These are phyloP conservation scores for Teinopalpus imperialis DNA, from an alignment of 2,888 invertebrate genomes.

Conservation along the genomic window DNA sequence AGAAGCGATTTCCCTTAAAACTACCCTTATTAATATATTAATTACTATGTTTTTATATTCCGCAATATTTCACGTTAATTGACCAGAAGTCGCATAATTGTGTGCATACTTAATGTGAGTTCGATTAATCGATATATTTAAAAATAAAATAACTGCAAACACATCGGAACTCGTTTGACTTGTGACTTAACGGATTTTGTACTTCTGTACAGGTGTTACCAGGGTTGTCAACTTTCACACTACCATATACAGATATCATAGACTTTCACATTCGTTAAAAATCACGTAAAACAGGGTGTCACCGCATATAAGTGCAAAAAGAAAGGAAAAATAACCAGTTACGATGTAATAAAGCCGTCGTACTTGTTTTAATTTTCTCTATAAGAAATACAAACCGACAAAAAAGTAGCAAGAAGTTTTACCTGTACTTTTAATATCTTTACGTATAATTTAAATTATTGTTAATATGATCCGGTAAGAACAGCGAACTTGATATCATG, in stretches of 20 bases:
- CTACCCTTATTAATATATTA: not conserved
- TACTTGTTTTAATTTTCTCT: slow-evolving; percentile 3
- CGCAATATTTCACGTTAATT: slow-evolving; percentile 22
- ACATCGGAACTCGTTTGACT: slow-evolving; percentile 46
- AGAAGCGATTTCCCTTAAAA: not conserved
- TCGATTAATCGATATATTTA: slow-evolving; percentile 41
- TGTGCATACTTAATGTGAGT: slow-evolving; percentile 27
- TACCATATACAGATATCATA: slow-evolving; percentile 10
- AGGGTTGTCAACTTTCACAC: slow-evolving; percentile 34
- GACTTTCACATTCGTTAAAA: slow-evolving; percentile 26
- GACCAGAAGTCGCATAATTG: slow-evolving; percentile 26
- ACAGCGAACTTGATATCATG: too few species aligned
- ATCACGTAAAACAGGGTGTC: slow-evolving; percentile 3
- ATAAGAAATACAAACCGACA: too few species aligned
- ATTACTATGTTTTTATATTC: too few species aligned
- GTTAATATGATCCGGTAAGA: too few species aligned
- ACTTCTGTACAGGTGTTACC: slow-evolving; percentile 44
- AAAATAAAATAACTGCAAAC: slow-evolving; percentile 40
- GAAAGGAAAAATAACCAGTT: slow-evolving; percentile 16
- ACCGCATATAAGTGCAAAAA: not conserved
- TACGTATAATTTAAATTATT: too few species aligned
- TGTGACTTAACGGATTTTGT: slow-evolving; percentile 49
- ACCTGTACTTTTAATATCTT: too few species aligned
- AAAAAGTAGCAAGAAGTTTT: too few species aligned
- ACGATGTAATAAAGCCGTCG: not conserved